Percentiles rank a stretch among this genome's conserved stretches.
These are phyloP conservation scores for Terebella lapidaria DNA, from an alignment of 2,888 invertebrate genomes.

Conservation along the genomic window DNA sequence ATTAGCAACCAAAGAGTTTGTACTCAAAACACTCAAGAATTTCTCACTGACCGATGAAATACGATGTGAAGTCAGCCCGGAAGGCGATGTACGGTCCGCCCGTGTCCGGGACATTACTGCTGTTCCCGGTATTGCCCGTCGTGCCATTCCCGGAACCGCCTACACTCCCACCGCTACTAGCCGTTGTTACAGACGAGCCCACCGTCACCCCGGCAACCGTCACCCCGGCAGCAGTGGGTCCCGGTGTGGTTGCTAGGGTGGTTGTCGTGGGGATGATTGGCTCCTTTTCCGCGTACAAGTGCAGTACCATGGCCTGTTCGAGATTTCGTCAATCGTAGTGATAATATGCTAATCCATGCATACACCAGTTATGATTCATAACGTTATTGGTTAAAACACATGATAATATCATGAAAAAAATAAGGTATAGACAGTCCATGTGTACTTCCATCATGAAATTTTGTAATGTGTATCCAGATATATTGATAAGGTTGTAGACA, in stretches of 20 bases:
- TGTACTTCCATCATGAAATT: too few species aligned
- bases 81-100: constrained; percentile 16
- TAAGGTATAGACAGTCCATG: too few species aligned
- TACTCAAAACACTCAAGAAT: too few species aligned
- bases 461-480: too few species aligned
- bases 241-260: background rate
- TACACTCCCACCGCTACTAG: background rate
- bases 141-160: background rate
- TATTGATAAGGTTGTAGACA: too few species aligned
- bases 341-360: too few species aligned
- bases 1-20: too few species aligned
- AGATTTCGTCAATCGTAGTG: too few species aligned
- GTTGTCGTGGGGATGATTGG: background rate
- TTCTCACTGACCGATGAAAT: constrained; percentile 15
- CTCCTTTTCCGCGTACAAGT: constrained; percentile 9
- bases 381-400: too few species aligned
- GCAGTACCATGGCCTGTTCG: constrained; percentile 12
- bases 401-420: too few species aligned
- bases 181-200: background rate
- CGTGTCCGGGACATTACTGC: background rate
- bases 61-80: constrained; percentile 21
- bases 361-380: too few species aligned
- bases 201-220: background rate
- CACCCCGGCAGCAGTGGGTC: background rate
- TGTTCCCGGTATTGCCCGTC: background rate